Conservation (phyloP, 2,113 vertebrate species). For the Reinhardtius hippoglossoides region DNA sequence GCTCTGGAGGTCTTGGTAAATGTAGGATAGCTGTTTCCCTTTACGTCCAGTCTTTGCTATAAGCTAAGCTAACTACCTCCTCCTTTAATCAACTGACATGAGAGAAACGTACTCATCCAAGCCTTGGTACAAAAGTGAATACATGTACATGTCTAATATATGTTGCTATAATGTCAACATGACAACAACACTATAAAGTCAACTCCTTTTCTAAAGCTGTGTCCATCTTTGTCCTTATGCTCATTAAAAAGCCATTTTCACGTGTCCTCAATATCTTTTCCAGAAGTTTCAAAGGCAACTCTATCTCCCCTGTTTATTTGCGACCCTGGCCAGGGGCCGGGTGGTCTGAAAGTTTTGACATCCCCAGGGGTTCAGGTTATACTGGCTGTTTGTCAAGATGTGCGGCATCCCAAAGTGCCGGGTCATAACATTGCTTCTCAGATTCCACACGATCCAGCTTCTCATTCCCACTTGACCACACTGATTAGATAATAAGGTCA, state of each 20-base stretch:
- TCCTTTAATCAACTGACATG: no score
- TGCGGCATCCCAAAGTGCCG: constrained; percentile 26
- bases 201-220: neutral
- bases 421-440: constrained; percentile 38
- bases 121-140: neutral
- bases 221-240: neutral
- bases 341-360: constrained; percentile 26
- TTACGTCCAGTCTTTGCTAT: no score
- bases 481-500: constrained; percentile 32
- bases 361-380: constrained; percentile 63
- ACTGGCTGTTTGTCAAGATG: constrained; percentile 44
- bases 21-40: no score
- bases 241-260: neutral
- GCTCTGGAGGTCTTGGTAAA: no score
- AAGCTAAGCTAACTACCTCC: no score
- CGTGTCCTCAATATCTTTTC: neutral
- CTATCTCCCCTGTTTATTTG: constrained; percentile 27
- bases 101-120: no score
- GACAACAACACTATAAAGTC: neutral
- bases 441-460: constrained; percentile 36
- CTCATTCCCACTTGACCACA: constrained; percentile 34
- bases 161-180: no score
- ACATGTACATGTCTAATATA: neutral
- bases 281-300: constrained; percentile 4
- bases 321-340: neutral